These are phyloP conservation scores for Smittia aterrima DNA, from an alignment of 2,888 invertebrate species.

Conservation along the genomic window DNA sequence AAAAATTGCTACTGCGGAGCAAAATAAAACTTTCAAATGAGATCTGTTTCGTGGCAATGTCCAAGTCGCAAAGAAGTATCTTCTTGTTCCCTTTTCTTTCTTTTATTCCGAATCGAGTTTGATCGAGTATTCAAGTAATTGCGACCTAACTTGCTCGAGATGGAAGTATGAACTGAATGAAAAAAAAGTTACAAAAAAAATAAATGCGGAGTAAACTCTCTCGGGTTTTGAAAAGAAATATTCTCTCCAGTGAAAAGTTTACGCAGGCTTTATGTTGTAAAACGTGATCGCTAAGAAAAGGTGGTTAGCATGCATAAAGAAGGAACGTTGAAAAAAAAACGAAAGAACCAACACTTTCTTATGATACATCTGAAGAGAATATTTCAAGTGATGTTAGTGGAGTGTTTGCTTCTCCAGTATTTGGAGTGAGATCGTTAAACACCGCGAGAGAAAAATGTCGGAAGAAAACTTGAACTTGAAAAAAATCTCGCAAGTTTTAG, in stretches of 20 bases:
- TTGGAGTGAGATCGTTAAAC: background rate
- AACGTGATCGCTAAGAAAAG: slow-evolving; percentile 1
- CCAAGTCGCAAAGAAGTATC: background rate
- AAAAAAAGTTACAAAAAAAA: background rate
- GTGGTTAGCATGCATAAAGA: background rate
- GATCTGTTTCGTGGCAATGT: slow-evolving; percentile 36
- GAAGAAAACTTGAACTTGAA: slow-evolving; percentile 7
- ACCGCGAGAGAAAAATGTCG: background rate
- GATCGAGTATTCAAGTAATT: background rate
- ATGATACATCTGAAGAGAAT: background rate
- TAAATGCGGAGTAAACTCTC: background rate
- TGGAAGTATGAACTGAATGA: background rate
- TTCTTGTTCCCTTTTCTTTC: slow-evolving; percentile 1
- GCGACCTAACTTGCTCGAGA: background rate
- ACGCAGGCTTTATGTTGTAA: too few relatives aligned
- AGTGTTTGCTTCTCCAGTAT: background rate
- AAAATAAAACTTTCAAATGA: background rate
- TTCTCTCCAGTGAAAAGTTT: background rate
- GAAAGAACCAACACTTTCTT: background rate
- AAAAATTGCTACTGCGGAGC: background rate
- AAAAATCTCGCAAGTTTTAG: background rate
- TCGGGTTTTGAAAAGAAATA: too few relatives aligned
- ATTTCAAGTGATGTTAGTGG: background rate
- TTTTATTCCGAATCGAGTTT: background rate
- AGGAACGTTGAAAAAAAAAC: background rate